phyloP scores from a whole-genome alignment of 2,888 invertebrate species.

The Bellardia bayeri region DNA sequence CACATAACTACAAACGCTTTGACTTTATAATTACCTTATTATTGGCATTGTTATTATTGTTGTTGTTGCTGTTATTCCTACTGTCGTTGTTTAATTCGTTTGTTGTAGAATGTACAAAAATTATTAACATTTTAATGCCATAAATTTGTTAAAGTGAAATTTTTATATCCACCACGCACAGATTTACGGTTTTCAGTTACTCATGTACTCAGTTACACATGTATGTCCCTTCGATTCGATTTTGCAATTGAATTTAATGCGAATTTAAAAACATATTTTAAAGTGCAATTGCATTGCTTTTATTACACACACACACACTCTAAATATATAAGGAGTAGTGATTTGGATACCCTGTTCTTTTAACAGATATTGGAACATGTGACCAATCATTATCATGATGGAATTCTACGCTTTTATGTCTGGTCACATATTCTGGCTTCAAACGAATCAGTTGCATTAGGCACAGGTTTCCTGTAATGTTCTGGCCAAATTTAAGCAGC shows the following conservation, averaged over 20 bases:
- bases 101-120: conserved; percentile 12
- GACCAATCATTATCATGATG: too few relatives aligned
- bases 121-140: conserved; percentile 44
- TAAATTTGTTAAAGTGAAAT: conserved; percentile 12
- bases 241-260: neutral
- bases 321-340: too few relatives aligned
- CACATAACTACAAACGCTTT: neutral
- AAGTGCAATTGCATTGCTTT: too few relatives aligned
- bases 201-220: too few relatives aligned
- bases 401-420: too few relatives aligned
- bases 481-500: too few relatives aligned
- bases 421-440: too few relatives aligned
- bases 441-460: too few relatives aligned
- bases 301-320: too few relatives aligned
- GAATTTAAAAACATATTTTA: neutral
- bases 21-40: conserved; percentile 49
- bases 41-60: conserved; percentile 59
- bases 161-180: conserved; percentile 20
- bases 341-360: too few relatives aligned
- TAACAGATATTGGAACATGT: too few relatives aligned
- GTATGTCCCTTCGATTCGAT: neutral
- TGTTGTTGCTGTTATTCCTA: neutral
- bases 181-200: neutral
- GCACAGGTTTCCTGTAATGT: too few relatives aligned
- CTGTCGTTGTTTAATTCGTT: neutral